A percentile compares a stretch with the other conserved stretches of the same genome.
phyloP scores from a whole-genome alignment of 53 echinoderm and acorn worm species.

The Paracentrotus lividus region DNA sequence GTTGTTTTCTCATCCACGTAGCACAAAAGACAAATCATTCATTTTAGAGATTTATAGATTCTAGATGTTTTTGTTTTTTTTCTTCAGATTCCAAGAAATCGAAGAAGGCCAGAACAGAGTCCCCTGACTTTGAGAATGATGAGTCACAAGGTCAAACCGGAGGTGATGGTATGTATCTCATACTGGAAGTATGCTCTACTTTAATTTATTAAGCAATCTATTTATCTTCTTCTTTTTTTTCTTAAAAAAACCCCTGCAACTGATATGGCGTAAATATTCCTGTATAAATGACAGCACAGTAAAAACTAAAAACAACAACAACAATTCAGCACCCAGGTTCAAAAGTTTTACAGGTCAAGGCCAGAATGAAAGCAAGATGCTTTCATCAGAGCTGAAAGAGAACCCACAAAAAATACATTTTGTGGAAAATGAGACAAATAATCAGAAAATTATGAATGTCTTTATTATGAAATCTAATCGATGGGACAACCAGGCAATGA shows the following conservation, averaged over 20 bases:
- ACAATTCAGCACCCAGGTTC: not conserved
- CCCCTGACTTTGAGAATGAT: constrained; percentile 77
- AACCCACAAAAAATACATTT: too few species aligned
- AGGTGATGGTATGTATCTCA: constrained; percentile 25
- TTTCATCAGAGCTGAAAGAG: too few species aligned
- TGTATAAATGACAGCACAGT: not conserved
- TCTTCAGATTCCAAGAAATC: constrained; percentile 69
- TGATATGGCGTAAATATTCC: not conserved
- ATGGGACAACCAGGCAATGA: too few species aligned
- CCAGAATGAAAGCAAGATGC: too few species aligned
- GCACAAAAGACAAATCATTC: too few species aligned
- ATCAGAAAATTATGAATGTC: too few species aligned
- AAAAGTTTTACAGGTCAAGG: too few species aligned
- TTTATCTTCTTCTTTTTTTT: too few species aligned
- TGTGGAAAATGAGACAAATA: too few species aligned
- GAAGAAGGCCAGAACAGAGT: constrained; percentile 69
- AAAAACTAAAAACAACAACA: not conserved
- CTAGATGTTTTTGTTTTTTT: not conserved
- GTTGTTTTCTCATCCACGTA: too few species aligned
- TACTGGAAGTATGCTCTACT: not conserved
- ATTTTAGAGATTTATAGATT: not conserved
- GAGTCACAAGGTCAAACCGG: constrained; percentile 74
- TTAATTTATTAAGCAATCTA: not conserved
- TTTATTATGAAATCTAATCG: too few species aligned
- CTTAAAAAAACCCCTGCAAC: too few species aligned